phyloP scores from a whole-genome alignment of 2,797 vertebrate genomes.

The Etheostoma nigrum region DNA sequence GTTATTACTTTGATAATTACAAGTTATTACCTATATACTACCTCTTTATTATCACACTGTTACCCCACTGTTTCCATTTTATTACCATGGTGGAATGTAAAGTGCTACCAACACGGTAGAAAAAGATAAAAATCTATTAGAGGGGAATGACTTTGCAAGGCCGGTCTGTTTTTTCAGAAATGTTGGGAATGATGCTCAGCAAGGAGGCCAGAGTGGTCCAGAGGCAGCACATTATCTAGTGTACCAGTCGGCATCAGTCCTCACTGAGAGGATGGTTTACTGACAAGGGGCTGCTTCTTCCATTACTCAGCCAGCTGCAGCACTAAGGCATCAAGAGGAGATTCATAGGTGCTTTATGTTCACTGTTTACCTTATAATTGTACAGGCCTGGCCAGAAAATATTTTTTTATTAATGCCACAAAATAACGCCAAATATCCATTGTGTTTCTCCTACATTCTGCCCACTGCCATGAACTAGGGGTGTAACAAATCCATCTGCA shows the following conservation, averaged over 20 bases:
- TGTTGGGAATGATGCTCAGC: not conserved
- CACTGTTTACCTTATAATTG: no score
- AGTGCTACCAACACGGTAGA: not conserved
- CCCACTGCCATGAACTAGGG: no score
- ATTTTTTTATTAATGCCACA: no score
- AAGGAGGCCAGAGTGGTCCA: slow-evolving; percentile 5
- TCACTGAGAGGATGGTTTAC: slow-evolving; percentile 31
- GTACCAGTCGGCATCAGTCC: slow-evolving; percentile 29
- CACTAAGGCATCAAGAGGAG: slow-evolving; percentile 44
- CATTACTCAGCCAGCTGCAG: slow-evolving; percentile 47
- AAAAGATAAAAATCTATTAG: slow-evolving; percentile 5
- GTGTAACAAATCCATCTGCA: no score
- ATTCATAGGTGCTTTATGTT: slow-evolving; percentile 46
- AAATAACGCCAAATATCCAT: no score
- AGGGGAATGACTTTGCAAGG: slow-evolving; percentile 30
- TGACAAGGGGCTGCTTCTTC: slow-evolving; percentile 45
- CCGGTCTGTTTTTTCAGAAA: not conserved
- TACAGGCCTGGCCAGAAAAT: no score
- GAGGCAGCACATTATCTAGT: slow-evolving; percentile 18
- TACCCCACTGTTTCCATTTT: no score
- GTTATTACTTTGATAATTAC: no score
- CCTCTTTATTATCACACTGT: no score
- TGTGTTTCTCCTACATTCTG: no score
- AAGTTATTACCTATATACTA: no score
- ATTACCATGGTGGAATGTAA: no score